Evolutionary conservation across 2,888 invertebrate species (phyloP), one percentile per base, ranked within the genome.

Genomic region (Trachelus tabidus): DNA sequence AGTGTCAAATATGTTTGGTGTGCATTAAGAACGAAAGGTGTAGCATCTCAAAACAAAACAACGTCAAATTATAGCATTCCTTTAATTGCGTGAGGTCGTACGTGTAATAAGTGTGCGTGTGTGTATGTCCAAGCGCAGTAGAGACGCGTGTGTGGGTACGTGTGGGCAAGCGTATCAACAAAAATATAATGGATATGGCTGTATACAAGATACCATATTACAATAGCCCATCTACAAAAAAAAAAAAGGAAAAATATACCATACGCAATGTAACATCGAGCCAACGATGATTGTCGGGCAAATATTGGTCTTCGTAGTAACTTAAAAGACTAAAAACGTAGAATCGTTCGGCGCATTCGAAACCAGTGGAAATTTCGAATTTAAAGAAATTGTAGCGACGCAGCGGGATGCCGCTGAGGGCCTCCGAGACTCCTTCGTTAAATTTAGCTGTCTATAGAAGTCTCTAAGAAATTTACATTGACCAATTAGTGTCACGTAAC

Each of bases 61-160:
- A 91, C 89, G 90, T 91, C 84, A 89, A 87, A 87, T 87, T 85
- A 85, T 87, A 85, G 83, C 85, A 87, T 83, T 86, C 83, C 85
- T 86, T 86, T 86, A 84, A 87, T 85, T 84, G 82, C 84, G 83
- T 83, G 85, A 86, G 84, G 86, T 83, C 82, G 81, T 83, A 83
- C 82, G 82, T 68, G 12, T 76, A 33, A 34, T 34, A 73, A 6
- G n/a, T 73, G n/a, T 73, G 69, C 15, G 69, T 69, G 12, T 11
- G 11, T 69, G n/a, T 80, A 30, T 31, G 71, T 77, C 73, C 74
- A 77, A 4, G 4, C 12, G 35, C 35, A 34, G 4, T 12, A 35
- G 12, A 69, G 30, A 40, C 40, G 40, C 0, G n/a, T 6, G 30
- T n/a, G 69, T 69, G 69, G 9, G 12, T 37, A 12, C 12, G 81